Percentiles rank a stretch among this genome's conserved stretches.
Conservation (phyloP, 2,797 vertebrate species). For the Hoplostethus atlanticus region DNA sequence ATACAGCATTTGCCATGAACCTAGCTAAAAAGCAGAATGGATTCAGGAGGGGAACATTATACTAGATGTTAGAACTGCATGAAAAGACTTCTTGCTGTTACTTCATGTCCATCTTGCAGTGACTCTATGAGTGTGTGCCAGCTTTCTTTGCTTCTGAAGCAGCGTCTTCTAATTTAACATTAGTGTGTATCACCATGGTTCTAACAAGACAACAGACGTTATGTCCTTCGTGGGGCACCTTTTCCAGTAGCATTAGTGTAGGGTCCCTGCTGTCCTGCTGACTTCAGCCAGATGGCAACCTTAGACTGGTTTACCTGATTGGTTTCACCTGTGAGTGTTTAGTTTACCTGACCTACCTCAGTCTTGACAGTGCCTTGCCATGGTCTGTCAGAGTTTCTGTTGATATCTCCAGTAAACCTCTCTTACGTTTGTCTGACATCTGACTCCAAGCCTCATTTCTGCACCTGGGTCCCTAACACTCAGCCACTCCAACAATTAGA, state of each 20-base stretch:
- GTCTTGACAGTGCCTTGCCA: too few relatives aligned
- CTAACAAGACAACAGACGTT: not conserved
- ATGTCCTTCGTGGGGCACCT: constrained; percentile 15
- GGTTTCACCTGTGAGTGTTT: too few relatives aligned
- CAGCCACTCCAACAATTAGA: too few relatives aligned
- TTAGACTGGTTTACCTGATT: too few relatives aligned
- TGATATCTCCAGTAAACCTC: too few relatives aligned
- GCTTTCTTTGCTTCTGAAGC: constrained; percentile 4
- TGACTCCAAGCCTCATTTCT: too few relatives aligned
- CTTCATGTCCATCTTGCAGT: constrained; percentile 19
- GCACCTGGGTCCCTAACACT: too few relatives aligned
- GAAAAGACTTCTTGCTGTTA: constrained; percentile 20
- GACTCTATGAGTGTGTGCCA: not conserved
- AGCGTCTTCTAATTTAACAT: not conserved
- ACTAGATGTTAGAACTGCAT: constrained; percentile 23
- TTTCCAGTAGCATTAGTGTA: constrained; percentile 10
- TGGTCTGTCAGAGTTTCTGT: too few relatives aligned
- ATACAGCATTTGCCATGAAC: constrained; percentile 23
- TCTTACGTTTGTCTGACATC: too few relatives aligned
- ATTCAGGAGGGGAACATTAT: constrained; percentile 22
- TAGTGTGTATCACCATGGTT: not conserved
- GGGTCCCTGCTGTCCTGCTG: too few relatives aligned
- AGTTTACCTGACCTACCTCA: too few relatives aligned
- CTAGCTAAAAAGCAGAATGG: constrained; percentile 16
- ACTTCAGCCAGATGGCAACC: too few relatives aligned